These are phyloP conservation scores for Capitulum mitella DNA, from an alignment of 2,888 invertebrate genomes.

Conservation along the genomic window DNA sequence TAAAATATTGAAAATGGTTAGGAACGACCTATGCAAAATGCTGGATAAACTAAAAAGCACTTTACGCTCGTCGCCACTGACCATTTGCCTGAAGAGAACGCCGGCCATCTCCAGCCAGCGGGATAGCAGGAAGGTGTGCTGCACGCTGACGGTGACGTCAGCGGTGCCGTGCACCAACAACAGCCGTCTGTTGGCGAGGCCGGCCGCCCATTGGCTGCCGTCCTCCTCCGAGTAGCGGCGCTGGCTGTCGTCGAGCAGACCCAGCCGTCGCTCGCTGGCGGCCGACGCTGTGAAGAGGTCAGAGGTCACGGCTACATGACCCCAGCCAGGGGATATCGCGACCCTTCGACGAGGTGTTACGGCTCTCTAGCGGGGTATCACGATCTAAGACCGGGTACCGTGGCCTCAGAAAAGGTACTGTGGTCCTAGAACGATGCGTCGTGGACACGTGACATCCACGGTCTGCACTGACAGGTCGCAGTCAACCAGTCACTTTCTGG, in stretches of 20 bases:
- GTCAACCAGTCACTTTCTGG: no score
- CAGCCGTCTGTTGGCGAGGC: not conserved
- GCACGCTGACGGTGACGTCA: not conserved
- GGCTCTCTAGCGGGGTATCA: no score
- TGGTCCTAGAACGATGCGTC: no score
- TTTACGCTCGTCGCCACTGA: no score
- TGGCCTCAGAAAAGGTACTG: no score
- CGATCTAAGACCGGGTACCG: no score
- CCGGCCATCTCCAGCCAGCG: not conserved
- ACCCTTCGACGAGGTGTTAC: no score
- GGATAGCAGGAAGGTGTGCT: not conserved
- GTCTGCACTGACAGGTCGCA: no score
- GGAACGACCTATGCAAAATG: no score
- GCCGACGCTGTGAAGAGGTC: not conserved
- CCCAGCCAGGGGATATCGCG: no score
- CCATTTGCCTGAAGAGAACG: not conserved
- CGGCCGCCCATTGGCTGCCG: not conserved
- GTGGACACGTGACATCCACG: no score
- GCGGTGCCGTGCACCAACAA: not conserved
- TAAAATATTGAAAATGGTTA: not conserved
- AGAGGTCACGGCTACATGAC: no score
- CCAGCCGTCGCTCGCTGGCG: not conserved
- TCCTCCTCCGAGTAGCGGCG: not conserved
- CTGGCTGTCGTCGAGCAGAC: not conserved
- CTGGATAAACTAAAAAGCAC: not conserved